phyloP scores from a whole-genome alignment of 2,888 invertebrate genomes.

The Thecocarcelia acutangulata region DNA sequence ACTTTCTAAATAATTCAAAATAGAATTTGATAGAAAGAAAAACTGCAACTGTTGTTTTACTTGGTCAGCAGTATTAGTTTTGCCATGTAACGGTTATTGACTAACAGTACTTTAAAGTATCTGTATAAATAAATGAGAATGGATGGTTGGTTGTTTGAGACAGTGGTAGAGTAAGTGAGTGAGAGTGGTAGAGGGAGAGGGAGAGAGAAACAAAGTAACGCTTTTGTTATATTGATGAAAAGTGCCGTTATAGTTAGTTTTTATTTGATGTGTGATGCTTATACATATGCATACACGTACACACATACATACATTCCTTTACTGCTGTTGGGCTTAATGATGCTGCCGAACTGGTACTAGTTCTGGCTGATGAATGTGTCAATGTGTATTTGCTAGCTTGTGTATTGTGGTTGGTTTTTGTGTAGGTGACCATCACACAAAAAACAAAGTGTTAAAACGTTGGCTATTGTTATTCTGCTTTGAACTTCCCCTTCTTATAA shows the following conservation, averaged over 20 bases:
- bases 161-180: constrained; percentile 1
- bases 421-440: constrained; percentile 14
- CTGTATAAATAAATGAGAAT: neutral
- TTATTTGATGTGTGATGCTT: no score
- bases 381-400: constrained; percentile 24
- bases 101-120: constrained; percentile 28
- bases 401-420: constrained; percentile 35
- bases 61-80: constrained; percentile 68
- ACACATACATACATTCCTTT: neutral
- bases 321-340: constrained; percentile 13
- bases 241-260: constrained; percentile 18
- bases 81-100: constrained; percentile 62
- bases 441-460: constrained; percentile 27
- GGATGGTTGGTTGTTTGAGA: neutral
- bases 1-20: neutral
- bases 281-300: no score
- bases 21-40: neutral
- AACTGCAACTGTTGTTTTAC: constrained; percentile 39
- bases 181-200: neutral
- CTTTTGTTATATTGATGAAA: constrained; percentile 50
- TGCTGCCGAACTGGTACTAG: constrained; percentile 8
- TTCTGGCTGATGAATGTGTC: constrained; percentile 8
- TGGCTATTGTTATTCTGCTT: constrained; percentile 36
- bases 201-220: neutral
- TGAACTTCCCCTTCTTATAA: constrained; percentile 1